Conservation (phyloP, 2,797 vertebrate species). For the Pitangus sulphuratus region DNA sequence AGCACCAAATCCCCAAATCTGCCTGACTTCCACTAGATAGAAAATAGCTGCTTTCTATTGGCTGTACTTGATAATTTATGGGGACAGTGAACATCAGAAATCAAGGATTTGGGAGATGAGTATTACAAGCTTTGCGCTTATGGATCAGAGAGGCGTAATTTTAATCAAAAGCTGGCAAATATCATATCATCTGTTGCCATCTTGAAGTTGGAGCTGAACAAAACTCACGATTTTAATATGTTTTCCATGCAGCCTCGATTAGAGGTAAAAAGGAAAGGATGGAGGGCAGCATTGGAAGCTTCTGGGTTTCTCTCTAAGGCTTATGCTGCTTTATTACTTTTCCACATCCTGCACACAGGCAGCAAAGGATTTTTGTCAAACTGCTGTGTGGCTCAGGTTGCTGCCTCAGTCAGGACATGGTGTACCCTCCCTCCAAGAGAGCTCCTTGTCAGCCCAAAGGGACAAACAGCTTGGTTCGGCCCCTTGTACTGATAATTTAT, state of each 20-base stretch:
- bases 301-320: neutral
- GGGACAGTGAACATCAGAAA: neutral
- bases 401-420: neutral
- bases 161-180: conserved; percentile 8
- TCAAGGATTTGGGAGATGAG: conserved; percentile 34
- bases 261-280: neutral
- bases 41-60: conserved; percentile 20
- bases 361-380: neutral
- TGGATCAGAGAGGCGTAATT: conserved; percentile 21
- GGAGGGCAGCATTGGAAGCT: neutral
- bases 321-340: conserved; percentile 14
- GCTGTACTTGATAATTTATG: neutral
- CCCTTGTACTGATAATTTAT: neutral
- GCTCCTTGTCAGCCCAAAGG: neutral
- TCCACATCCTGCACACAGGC: conserved; percentile 9
- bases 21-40: neutral
- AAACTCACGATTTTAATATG: neutral
- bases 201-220: neutral
- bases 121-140: neutral
- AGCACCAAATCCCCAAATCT: conserved; percentile 5
- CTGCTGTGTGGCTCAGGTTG: neutral
- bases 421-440: neutral
- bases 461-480: neutral
- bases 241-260: neutral
- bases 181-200: neutral